Evolutionary conservation across 2,113 vertebrate genomes (phyloP), one percentile per base, ranked within the genome.

Genomic region (Xenopus laevis): DNA sequence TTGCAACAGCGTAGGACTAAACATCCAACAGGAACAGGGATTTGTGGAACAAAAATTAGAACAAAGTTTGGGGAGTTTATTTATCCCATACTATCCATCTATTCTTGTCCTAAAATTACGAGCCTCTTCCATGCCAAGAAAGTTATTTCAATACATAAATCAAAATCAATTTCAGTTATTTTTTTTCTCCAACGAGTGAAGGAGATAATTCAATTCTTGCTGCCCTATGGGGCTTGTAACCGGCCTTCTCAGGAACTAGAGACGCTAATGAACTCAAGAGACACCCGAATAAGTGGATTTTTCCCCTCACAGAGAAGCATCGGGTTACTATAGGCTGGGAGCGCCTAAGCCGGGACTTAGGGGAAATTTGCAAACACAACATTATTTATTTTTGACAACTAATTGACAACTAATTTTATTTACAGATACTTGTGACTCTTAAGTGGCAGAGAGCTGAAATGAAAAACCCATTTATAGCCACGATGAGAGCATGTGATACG

Each of bases 351-450:
- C 7, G 20, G 40, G 33, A 45, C 17, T n/a, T 40, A 45, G 33
- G 63, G 66, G 61, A 46, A 68, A 77, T 70, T 57, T 70, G 58
- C 67, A 45, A 77, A 70, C 59, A 57, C 74, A 77, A 77, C 67
- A 77, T 70, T 77, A 70, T 70, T 77, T 77, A 70, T 77, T 69
- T 55, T 30, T 77, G 74, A 77, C 74, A 64, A 44, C 63, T 46
- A 64, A 64, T 64, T 50, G 47, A 50, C 47, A 40, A 44, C 55
- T 76, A 77, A 77, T 77, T 77, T 62, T 70, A 77, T 77, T 77
- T 77, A 23, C 66, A 64, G 66, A 61, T 70, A 64, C 59, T 77
- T 57, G 59, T 44, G 18, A 55, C 50, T 75, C 58, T 69, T 63
- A 23, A 33, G 30, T 62, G 33, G 6, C 64, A 67, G 4, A 17